These are phyloP conservation scores for Helicolenus hilgendorfi DNA, from an alignment of 2,797 vertebrate genomes.

Conservation along the genomic window DNA sequence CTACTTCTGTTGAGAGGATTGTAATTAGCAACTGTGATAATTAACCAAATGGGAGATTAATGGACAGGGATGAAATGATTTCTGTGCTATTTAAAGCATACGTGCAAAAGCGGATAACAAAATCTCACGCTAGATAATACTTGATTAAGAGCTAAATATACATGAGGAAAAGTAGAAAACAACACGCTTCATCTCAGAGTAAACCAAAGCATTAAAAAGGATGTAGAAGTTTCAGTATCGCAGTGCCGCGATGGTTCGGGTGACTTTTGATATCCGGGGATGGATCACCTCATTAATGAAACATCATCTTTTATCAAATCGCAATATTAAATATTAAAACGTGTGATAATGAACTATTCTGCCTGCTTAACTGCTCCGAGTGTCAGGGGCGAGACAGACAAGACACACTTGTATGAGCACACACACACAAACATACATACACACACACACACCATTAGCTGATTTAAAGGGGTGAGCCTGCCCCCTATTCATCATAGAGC, in stretches of 20 bases:
- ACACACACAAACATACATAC: slow-evolving; percentile 12
- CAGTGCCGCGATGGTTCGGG: slow-evolving; percentile 32
- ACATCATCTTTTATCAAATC: slow-evolving; percentile 85
- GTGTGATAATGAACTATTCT: slow-evolving; percentile 83
- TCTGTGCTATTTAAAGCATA: slow-evolving; percentile 65
- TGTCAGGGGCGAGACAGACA: slow-evolving; percentile 61
- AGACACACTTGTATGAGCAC: slow-evolving; percentile 7
- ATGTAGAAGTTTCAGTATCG: slow-evolving; percentile 31
- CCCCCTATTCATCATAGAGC: slow-evolving; percentile 60
- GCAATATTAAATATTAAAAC: slow-evolving; percentile 88
- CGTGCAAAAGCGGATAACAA: slow-evolving; percentile 42
- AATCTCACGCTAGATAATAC: slow-evolving; percentile 55
- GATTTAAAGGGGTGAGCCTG: slow-evolving; percentile 54
- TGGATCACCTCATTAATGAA: slow-evolving; percentile 87
- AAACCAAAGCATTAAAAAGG: slow-evolving; percentile 9
- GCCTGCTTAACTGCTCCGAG: slow-evolving; percentile 59
- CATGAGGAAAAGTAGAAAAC: not conserved
- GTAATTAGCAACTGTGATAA: slow-evolving; percentile 84
- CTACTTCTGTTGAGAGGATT: slow-evolving; percentile 68
- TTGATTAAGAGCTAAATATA: slow-evolving; percentile 67
- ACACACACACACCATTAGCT: slow-evolving; percentile 24
- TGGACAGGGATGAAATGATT: slow-evolving; percentile 67
- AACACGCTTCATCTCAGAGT: not conserved
- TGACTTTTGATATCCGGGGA: slow-evolving; percentile 65
- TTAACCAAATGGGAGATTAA: slow-evolving; percentile 82